phyloP scores from a whole-genome alignment of 92 coral and sea anemone species.

The Heteractis magnifica region DNA sequence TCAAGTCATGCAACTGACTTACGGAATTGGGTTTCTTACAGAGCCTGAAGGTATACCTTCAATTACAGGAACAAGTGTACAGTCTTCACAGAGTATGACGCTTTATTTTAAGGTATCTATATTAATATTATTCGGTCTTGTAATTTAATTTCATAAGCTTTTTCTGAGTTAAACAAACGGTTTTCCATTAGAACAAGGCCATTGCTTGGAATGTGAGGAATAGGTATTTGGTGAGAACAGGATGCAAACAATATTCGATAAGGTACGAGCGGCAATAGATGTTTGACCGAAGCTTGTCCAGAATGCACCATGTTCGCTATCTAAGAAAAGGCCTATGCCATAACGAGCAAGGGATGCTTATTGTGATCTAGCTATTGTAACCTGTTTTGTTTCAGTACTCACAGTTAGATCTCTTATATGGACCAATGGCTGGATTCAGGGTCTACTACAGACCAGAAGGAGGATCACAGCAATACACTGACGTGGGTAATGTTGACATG shows the following conservation, averaged over 20 bases:
- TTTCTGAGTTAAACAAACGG: neutral
- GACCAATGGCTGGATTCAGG: constrained; percentile 25
- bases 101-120: neutral
- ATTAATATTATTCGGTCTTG: too few relatives aligned
- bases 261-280: too few relatives aligned
- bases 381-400: neutral
- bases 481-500: neutral
- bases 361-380: neutral
- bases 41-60: constrained; percentile 21
- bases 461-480: neutral
- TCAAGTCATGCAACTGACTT: too few relatives aligned
- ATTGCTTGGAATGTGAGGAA: too few relatives aligned
- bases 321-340: neutral
- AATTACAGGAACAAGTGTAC: neutral
- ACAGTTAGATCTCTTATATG: neutral
- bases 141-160: neutral
- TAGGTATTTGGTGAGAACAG: too few relatives aligned
- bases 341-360: neutral
- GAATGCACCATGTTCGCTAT: neutral
- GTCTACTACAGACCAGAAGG: constrained; percentile 7
- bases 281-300: too few relatives aligned
- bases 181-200: too few relatives aligned
- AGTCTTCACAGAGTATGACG: constrained; percentile 10
- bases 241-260: too few relatives aligned
- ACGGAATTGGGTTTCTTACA: neutral